phyloP scores from a whole-genome alignment of 2,888 invertebrate species.

The Thysanoteuthis rhombus region DNA sequence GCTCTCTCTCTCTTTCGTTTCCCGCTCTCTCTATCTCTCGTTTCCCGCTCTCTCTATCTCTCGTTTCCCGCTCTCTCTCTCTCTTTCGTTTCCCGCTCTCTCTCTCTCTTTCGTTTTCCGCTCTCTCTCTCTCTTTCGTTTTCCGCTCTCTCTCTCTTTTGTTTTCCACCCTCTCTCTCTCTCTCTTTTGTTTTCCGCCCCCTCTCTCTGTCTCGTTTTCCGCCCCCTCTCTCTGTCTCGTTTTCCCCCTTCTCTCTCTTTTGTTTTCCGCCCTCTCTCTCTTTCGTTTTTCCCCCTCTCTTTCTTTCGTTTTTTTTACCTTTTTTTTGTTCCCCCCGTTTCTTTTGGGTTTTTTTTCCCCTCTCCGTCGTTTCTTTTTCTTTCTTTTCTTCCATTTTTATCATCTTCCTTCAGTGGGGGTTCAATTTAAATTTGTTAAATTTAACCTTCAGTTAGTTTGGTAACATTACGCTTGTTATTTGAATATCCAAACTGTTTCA shows the following conservation, averaged over 20 bases:
- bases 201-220: not conserved
- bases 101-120: too few species aligned
- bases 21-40: not conserved
- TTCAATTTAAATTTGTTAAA: too few species aligned
- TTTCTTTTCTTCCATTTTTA: not conserved
- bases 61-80: not conserved
- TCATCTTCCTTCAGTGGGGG: too few species aligned
- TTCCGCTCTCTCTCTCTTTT: not conserved
- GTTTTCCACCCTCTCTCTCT: not conserved
- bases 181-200: not conserved
- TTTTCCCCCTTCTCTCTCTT: not conserved
- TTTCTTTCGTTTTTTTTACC: too few species aligned
- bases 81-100: not conserved
- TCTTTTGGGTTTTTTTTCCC: not conserved
- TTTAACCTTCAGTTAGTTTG: too few species aligned
- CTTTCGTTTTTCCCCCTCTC: too few species aligned
- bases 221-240: not conserved
- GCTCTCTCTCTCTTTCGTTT: not conserved
- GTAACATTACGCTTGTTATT: too few species aligned
- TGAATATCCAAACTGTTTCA: too few species aligned
- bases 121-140: too few species aligned
- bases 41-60: not conserved
- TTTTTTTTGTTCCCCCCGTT: not conserved
- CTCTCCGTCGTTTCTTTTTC: not conserved
- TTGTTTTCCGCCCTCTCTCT: not conserved